phyloP scores from a whole-genome alignment of 2,888 invertebrate genomes.

The Gymnosoma rotundatum region DNA sequence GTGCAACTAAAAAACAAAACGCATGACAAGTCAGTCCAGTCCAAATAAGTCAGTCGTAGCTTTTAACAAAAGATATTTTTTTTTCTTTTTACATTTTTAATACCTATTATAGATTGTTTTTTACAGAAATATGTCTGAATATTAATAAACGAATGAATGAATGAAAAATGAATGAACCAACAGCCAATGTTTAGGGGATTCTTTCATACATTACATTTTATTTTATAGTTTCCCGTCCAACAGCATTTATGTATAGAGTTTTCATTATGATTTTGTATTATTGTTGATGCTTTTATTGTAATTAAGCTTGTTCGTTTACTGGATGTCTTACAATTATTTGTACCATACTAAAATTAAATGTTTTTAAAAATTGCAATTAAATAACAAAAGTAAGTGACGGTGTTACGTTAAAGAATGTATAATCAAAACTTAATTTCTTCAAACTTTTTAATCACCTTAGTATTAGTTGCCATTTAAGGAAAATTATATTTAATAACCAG shows the following conservation, averaged over 20 bases:
- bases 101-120: neutral
- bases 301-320: neutral
- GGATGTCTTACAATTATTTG: too few species aligned
- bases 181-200: constrained; percentile 11
- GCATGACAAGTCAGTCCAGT: neutral
- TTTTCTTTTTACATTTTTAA: constrained; percentile 6
- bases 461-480: too few species aligned
- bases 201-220: constrained; percentile 6
- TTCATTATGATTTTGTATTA: constrained; percentile 39
- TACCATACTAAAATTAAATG: too few species aligned
- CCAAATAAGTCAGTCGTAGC: constrained; percentile 56
- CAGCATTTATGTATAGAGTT: constrained; percentile 20
- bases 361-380: too few species aligned
- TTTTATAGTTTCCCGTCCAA: constrained; percentile 20
- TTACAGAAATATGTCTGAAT: constrained; percentile 30
- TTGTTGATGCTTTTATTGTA: constrained; percentile 14
- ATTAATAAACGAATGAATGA: constrained; percentile 22
- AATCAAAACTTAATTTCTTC: too few species aligned
- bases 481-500: too few species aligned
- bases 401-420: too few species aligned
- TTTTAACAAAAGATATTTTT: constrained; percentile 27
- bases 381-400: too few species aligned
- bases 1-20: constrained; percentile 15
- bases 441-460: too few species aligned
- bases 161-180: neutral